phyloP scores from a whole-genome alignment of 2,797 vertebrate genomes.

The Xiphorhynchus erythropygius region DNA sequence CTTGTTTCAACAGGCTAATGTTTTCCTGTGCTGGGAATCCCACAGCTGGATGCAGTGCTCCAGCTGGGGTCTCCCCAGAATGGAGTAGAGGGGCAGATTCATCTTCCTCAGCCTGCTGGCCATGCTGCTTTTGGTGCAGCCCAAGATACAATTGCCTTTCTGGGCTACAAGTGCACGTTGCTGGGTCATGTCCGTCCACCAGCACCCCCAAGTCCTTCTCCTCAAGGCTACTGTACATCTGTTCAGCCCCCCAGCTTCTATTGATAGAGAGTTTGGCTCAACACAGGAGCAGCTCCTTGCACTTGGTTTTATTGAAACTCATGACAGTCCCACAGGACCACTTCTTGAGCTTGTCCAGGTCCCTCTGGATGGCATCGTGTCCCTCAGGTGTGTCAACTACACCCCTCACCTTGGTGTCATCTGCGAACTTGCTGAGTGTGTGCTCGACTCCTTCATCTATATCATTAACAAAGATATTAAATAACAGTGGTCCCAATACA shows the following conservation, averaged over 20 bases:
- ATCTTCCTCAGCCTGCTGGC: background rate
- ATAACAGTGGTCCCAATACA: accelerated
- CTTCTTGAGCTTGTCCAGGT: background rate
- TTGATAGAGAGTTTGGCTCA: accelerated
- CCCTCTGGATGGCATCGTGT: background rate
- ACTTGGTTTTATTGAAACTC: background rate
- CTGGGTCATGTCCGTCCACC: accelerated
- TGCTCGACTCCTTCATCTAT: background rate
- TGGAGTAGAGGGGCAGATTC: background rate
- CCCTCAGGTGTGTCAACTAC: background rate
- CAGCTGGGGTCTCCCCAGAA: background rate
- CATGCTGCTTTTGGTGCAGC: background rate
- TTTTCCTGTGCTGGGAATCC: too few relatives aligned
- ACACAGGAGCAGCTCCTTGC: accelerated
- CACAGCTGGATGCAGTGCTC: accelerated
- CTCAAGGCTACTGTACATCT: accelerated
- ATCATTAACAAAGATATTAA: background rate
- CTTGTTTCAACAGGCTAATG: background rate
- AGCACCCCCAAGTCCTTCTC: accelerated
- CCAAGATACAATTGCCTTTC: accelerated
- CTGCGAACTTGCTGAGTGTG: too few relatives aligned
- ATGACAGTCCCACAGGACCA: background rate
- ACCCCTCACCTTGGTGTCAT: background rate
- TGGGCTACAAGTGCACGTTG: background rate
- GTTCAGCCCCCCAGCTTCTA: background rate